phyloP scores from a whole-genome alignment of 30 jellyfish, hydroid and myxozoan genomes.

The Hydractinia echinata region DNA sequence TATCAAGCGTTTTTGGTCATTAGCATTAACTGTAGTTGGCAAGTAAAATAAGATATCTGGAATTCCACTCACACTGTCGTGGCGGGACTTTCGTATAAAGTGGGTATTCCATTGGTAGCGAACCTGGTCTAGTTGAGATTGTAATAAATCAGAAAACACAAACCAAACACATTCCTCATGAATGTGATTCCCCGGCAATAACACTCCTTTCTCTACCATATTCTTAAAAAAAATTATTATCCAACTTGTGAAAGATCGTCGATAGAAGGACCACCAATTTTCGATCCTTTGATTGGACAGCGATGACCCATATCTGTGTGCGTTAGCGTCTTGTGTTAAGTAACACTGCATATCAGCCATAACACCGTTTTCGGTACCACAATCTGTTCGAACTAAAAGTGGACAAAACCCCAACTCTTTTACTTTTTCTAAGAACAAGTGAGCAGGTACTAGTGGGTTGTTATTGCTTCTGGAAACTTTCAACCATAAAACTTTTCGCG shows the following conservation, averaged over 20 bases:
- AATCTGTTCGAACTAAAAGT: slow-evolving; percentile 30
- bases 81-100: slow-evolving; percentile 27
- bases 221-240: not conserved
- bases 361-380: slow-evolving; percentile 57
- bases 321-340: slow-evolving; percentile 41
- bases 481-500: slow-evolving; percentile 56
- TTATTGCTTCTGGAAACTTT: slow-evolving; percentile 45
- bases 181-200: slow-evolving; percentile 15
- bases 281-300: slow-evolving; percentile 64
- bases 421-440: slow-evolving; percentile 39
- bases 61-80: slow-evolving; percentile 17
- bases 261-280: slow-evolving; percentile 34
- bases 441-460: slow-evolving; percentile 42
- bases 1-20: not conserved
- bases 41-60: slow-evolving; percentile 13
- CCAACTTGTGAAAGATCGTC: slow-evolving; percentile 23
- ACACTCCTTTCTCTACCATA: not conserved
- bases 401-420: slow-evolving; percentile 44
- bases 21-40: not conserved
- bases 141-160: slow-evolving; percentile 38
- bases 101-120: slow-evolving; percentile 38
- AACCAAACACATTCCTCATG: slow-evolving; percentile 44
- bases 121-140: slow-evolving; percentile 19
- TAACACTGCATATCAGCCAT: slow-evolving; percentile 54
- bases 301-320: slow-evolving; percentile 63